Evolutionary conservation across 2,113 vertebrate genomes (phyloP), one percentile per base, ranked within the genome.

Genomic region (Pseudorasbora parva): DNA sequence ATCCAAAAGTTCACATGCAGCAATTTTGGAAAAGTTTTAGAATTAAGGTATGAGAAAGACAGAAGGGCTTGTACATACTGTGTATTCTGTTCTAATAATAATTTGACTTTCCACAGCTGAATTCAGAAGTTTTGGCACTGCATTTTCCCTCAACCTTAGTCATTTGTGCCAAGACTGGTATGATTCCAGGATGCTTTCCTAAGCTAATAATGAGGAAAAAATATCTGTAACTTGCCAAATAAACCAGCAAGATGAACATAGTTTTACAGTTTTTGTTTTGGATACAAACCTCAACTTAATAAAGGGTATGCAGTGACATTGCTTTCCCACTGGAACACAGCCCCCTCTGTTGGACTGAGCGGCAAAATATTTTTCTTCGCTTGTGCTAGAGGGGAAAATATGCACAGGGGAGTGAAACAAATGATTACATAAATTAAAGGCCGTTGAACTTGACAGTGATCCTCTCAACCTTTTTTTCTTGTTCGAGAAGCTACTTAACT

Each of bases 11-110:
- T 15, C 11, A 4, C n/a, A 72, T 25, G 43, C 71, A 72, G 68
- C 68, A 73, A 23, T 27, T 73, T 49, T 27, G 21, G 5, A 47
- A 49, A 73, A 27, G 71, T 73, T 73, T 73, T 73, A 72, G 37
- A 12, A 7, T 37, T 37, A 37, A 43, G 21, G 17, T 41, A 10
- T 43, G 9, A 21, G 37, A 43, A 69, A 21, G 37, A 37, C 6
- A 8, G 8, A 69, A 71, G 21, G 21, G 12, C 3, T 69, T 14
- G 2, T 47, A 5, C 47, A 12, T 23, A 71, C 41, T 14, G 60
- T 64, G 25, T n/a, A 14, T 51, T 51, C 19, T n/a, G 33, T n/a
- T 19, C 33, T 2, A 68, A 68, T 19, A 37, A 3, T 30, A 68
- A 4, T 37, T 41, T 21, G 30, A 21, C 25, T 68, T 27, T 62